phyloP scores from a whole-genome alignment of 2,797 vertebrate species.

The Cetoscarus ocellatus region DNA sequence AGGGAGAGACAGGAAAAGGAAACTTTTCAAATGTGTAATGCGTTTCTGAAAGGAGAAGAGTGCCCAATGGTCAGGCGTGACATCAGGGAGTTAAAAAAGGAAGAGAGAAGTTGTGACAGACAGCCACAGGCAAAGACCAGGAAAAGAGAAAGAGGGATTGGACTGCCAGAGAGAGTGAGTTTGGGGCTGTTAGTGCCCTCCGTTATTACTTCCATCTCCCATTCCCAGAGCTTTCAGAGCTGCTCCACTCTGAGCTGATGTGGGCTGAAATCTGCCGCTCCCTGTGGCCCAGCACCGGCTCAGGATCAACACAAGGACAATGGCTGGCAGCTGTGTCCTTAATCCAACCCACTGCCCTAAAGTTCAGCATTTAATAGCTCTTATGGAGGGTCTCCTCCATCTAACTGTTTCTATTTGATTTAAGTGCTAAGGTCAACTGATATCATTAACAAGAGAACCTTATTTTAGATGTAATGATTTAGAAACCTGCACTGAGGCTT shows the following conservation, averaged over 20 bases:
- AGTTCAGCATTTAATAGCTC: conserved; percentile 43
- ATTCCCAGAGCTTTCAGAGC: conserved; percentile 68
- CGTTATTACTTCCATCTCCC: conserved; percentile 70
- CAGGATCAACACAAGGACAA: conserved; percentile 48
- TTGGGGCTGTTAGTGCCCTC: conserved; percentile 60
- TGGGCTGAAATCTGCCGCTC: conserved; percentile 55
- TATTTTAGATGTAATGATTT: conserved; percentile 5
- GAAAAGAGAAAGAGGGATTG: conserved; percentile 1
- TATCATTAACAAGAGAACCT: conserved; percentile 2
- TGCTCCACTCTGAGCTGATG: conserved; percentile 54
- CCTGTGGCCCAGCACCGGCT: conserved; percentile 45
- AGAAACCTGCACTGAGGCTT: background rate
- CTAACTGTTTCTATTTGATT: conserved; percentile 26
- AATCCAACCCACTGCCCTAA: conserved; percentile 23
- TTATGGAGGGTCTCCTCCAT: conserved; percentile 12
- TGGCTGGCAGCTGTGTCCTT: conserved; percentile 47
- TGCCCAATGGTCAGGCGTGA: conserved; percentile 35
- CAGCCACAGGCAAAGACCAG: conserved; percentile 64
- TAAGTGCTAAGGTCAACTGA: conserved; percentile 6
- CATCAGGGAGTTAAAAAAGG: conserved; percentile 31
- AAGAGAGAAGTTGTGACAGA: conserved; percentile 53
- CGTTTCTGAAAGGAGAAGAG: conserved; percentile 36
- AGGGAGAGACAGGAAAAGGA: conserved; percentile 15
- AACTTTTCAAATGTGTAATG: conserved; percentile 41
- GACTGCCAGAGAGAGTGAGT: conserved; percentile 32